Evolutionary conservation across 2,797 vertebrate species (phyloP), one percentile per base, ranked within the genome.

Genomic region (Telmatherina bonti): DNA sequence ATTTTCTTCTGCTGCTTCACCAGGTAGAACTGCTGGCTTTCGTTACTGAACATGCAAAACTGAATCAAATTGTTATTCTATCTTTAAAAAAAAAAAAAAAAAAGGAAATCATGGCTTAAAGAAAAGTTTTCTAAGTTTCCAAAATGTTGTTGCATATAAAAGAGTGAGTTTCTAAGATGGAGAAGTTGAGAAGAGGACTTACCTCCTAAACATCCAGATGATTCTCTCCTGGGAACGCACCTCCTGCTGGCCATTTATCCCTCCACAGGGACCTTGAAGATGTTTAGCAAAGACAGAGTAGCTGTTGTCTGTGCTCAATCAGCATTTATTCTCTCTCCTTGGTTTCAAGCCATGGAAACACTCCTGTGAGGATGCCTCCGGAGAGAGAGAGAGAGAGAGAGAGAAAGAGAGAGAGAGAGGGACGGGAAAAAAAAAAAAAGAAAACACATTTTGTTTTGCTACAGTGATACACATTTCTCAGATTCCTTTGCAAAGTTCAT

Each of bases 231-330:
- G 68, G 30, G 49, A 71, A 62, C 31, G 73, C 82, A 70, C 59
- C 45, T 88, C 91, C 85, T 64, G 93, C 47, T 67, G 85, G 38
- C 86, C 94, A 94, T 97, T 96, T 98, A 97, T 96, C 88, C 91
- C 84, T 85, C 70, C 79, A 67, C 88, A 24, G 84, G 94, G 96
- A 96, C 97, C 97, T 98, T 98, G 97, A 96, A 93, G 93, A 93
- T 93, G 88, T 90, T 93, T 90, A 90, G 93, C 88, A 87, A 93
- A 95, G 93, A 96, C 93, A 95, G 86, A 94, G 94, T 95, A 93
- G 87, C 94, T 90, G 92, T 95, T 95, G 94, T 93, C 79, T 61
- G 74, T 82, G 76, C 85, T 79, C 74, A 67, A 84, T 86, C 91
- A 89, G 91, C 92, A 92, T 91, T 91, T 76, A 27, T 86, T 91